phyloP scores from a whole-genome alignment of 2,888 invertebrate species.

The Caenorhabditis virilis region DNA sequence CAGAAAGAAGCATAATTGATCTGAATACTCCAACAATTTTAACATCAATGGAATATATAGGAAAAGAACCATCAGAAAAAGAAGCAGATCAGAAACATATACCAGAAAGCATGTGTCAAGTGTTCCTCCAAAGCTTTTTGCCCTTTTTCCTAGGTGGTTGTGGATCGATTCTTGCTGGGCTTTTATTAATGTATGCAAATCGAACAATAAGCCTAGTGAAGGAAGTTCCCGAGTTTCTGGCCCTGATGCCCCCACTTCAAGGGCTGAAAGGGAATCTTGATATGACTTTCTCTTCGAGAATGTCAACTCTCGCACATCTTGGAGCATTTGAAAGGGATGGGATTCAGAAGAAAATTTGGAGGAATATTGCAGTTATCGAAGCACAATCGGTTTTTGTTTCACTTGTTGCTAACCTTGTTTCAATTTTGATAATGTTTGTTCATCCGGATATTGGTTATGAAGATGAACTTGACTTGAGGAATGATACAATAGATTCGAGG shows the following conservation, averaged over 20 bases:
- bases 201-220: neutral
- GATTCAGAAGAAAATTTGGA: slow-evolving; percentile 6
- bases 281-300: slow-evolving; percentile 89
- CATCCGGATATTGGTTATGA: neutral
- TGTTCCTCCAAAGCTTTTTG: slow-evolving; percentile 28
- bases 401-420: slow-evolving; percentile 18
- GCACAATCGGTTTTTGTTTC: slow-evolving; percentile 25
- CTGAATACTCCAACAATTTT: slow-evolving; percentile 21
- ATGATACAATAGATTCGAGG: neutral
- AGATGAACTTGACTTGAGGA: neutral
- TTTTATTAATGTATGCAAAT: slow-evolving; percentile 27
- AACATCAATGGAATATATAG: slow-evolving; percentile 30
- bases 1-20: too few species aligned
- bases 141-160: slow-evolving; percentile 34
- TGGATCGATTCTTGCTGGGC: slow-evolving; percentile 32
- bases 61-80: slow-evolving; percentile 4
- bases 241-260: slow-evolving; percentile 80
- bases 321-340: slow-evolving; percentile 22
- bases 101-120: slow-evolving; percentile 29
- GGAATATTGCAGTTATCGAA: slow-evolving; percentile 25
- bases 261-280: slow-evolving; percentile 91
- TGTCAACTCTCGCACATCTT: slow-evolving; percentile 76
- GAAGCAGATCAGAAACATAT: neutral
- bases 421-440: slow-evolving; percentile 5
- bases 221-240: slow-evolving; percentile 39